phyloP scores from a whole-genome alignment of 1,140 invertebrate genomes.

The Panulirus ornatus region DNA sequence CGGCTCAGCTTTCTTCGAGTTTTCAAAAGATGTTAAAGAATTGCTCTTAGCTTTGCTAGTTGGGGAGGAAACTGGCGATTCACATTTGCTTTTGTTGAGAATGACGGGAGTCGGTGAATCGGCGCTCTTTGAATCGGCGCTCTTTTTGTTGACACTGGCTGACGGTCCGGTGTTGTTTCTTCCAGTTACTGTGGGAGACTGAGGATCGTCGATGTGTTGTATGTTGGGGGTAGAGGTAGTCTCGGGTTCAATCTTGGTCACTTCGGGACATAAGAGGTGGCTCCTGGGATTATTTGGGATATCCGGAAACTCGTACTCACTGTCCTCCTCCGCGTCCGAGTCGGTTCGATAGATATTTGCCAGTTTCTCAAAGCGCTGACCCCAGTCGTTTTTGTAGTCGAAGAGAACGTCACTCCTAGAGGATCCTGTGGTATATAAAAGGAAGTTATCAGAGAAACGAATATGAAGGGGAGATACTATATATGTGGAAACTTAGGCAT shows the following conservation, averaged over 20 bases:
- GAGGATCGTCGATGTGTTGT: too few species aligned
- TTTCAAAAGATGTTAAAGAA: neutral
- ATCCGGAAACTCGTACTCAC: slow-evolving; percentile 62
- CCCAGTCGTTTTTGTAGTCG: slow-evolving; percentile 64
- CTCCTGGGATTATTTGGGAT: slow-evolving; percentile 13
- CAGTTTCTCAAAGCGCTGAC: slow-evolving; percentile 59
- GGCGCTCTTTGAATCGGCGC: neutral
- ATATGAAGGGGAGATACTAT: neutral
- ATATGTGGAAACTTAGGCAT: neutral
- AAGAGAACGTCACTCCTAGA: slow-evolving; percentile 43
- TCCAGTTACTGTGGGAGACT: neutral
- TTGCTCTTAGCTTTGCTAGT: neutral
- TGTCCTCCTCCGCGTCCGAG: slow-evolving; percentile 57
- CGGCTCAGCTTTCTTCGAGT: neutral
- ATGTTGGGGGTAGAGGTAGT: neutral
- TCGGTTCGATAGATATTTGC: slow-evolving; percentile 45
- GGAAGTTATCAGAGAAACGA: neutral
- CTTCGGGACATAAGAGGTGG: neutral
- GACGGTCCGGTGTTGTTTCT: neutral
- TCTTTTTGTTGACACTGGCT: neutral
- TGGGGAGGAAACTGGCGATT: neutral
- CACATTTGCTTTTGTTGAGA: neutral
- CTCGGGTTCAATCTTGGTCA: neutral
- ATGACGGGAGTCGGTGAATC: neutral
- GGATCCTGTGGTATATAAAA: slow-evolving; percentile 29